phyloP scores from a whole-genome alignment of 1,140 invertebrate genomes.

The Euglossa dilemma region DNA sequence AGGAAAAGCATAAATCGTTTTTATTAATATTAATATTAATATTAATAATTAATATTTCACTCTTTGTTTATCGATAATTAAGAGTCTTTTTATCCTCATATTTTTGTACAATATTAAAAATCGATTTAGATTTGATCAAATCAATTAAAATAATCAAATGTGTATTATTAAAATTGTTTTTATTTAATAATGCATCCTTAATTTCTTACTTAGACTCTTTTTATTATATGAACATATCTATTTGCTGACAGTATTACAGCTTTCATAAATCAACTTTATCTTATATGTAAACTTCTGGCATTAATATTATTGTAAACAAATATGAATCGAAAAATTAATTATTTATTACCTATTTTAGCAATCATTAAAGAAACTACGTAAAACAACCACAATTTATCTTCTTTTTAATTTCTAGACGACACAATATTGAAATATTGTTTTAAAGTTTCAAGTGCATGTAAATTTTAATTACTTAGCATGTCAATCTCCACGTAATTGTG shows the following conservation, averaged over 20 bases:
- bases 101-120: not conserved
- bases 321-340: not conserved
- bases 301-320: not conserved
- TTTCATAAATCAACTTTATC: not conserved
- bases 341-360: not conserved
- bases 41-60: not conserved
- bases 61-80: no score
- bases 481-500: constrained; percentile 13
- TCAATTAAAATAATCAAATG: not conserved
- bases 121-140: not conserved
- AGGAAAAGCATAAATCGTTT: no score
- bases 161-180: not conserved
- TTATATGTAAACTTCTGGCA: not conserved
- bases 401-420: not conserved
- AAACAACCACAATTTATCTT: not conserved
- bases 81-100: not conserved
- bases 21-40: no score
- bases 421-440: not conserved
- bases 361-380: not conserved
- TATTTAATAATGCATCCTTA: not conserved
- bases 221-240: not conserved
- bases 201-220: no score
- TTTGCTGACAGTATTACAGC: not conserved
- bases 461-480: not conserved
- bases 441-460: not conserved